A percentile compares a stretch with the other conserved stretches of the same genome.
Conservation (phyloP, 2,113 vertebrate genomes). For the Neoarius graeffei region DNA sequence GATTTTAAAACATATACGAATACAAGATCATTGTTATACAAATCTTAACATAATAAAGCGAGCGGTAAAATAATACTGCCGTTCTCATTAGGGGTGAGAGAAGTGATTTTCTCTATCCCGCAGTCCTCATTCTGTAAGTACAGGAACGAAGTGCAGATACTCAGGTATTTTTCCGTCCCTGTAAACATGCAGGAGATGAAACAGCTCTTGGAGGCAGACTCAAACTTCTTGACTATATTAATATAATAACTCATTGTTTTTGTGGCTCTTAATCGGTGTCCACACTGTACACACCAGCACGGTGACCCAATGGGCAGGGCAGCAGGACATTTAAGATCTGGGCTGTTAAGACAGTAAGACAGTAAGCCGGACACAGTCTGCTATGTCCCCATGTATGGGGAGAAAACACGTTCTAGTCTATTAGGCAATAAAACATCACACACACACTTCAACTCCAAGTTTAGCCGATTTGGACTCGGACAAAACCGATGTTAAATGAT, state of each 20-base stretch:
- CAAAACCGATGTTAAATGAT: neutral
- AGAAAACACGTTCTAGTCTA: neutral
- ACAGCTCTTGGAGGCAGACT: neutral
- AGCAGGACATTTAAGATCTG: conserved; percentile 8
- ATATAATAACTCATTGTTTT: neutral
- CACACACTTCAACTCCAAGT: neutral
- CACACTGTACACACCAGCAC: neutral
- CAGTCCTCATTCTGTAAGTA: neutral
- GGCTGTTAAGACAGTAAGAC: neutral
- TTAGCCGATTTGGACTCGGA: neutral
- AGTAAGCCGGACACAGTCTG: conserved; percentile 11
- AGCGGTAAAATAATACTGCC: neutral
- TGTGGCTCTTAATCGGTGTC: neutral
- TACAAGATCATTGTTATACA: neutral
- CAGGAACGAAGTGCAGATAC: neutral
- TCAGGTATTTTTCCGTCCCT: neutral
- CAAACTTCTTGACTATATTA: neutral
- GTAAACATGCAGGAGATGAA: neutral
- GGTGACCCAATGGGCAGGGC: conserved; percentile 5
- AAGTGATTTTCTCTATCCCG: neutral
- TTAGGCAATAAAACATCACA: neutral
- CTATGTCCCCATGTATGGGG: neutral
- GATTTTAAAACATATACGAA: neutral
- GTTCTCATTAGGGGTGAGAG: neutral
- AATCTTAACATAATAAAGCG: no score